phyloP scores from a whole-genome alignment of 1,140 invertebrate species.

The Scaptomyza graminum region DNA sequence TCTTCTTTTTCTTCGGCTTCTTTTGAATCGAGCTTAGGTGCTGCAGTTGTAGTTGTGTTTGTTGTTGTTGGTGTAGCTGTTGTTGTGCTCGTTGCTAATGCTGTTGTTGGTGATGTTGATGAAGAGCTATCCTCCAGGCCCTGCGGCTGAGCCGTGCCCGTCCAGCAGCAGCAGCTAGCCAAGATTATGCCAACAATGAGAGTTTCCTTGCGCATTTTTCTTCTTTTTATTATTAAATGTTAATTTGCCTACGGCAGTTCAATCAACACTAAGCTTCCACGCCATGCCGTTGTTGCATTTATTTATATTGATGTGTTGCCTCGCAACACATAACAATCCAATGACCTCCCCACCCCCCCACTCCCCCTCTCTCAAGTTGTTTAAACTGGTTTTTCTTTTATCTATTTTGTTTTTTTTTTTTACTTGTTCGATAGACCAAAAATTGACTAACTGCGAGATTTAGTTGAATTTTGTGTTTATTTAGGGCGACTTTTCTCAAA shows the following conservation, averaged over 20 bases:
- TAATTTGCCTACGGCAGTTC: constrained; percentile 39
- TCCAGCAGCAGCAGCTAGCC: constrained; percentile 41
- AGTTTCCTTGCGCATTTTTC: constrained; percentile 40
- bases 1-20: neutral
- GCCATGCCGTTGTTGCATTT: constrained; percentile 32
- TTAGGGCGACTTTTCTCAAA: constrained; percentile 39
- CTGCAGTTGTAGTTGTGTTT: constrained; percentile 31
- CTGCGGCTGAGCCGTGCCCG: constrained; percentile 45
- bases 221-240: constrained; percentile 4
- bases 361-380: neutral
- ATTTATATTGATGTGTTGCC: constrained; percentile 47
- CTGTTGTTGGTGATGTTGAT: neutral
- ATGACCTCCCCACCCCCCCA: neutral
- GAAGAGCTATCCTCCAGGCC: constrained; percentile 4
- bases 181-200: constrained; percentile 48
- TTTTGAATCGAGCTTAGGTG: constrained; percentile 9
- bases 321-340: constrained; percentile 6
- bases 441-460: constrained; percentile 20
- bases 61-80: constrained; percentile 1
- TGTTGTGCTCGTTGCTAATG: constrained; percentile 15
- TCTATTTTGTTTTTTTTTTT: neutral
- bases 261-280: constrained; percentile 56
- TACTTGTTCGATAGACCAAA: constrained; percentile 13
- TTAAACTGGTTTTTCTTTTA: constrained; percentile 52
- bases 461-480: constrained; percentile 22